Evolutionary conservation across 1,140 invertebrate species (phyloP).

Genomic region (Drosophila parvula): DNA sequence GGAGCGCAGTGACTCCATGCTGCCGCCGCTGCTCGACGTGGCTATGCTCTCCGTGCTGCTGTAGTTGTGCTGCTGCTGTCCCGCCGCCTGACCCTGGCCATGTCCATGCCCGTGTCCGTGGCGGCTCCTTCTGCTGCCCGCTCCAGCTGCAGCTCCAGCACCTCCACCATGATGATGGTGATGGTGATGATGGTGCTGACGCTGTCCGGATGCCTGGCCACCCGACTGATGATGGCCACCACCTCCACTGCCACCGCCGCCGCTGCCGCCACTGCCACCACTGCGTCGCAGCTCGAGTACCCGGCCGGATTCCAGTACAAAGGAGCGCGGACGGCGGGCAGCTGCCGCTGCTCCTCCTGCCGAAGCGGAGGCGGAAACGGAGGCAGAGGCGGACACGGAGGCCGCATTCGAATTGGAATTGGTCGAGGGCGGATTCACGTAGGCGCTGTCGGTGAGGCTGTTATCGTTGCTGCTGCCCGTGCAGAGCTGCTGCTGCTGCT

Average conservation of each 20-base stretch:
- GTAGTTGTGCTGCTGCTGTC: slow-evolving; percentile 86
- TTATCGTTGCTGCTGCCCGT: slow-evolving; percentile 86
- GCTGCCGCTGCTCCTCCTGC: background rate
- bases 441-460: slow-evolving; percentile 85
- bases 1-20: slow-evolving; percentile 92
- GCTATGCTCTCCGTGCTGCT: slow-evolving; percentile 94
- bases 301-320: slow-evolving; percentile 78
- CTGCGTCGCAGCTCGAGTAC: slow-evolving; percentile 84
- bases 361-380: slow-evolving; percentile 34
- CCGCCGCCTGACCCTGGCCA: slow-evolving; percentile 72
- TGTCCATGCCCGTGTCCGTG: slow-evolving; percentile 3
- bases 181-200: slow-evolving; percentile 87
- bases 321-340: slow-evolving; percentile 68
- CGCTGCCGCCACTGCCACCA: slow-evolving; percentile 66
- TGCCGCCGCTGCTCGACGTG: slow-evolving; percentile 92
- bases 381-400: slow-evolving; percentile 41
- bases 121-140: slow-evolving; percentile 12
- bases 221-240: slow-evolving; percentile 11
- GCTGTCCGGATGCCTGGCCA: slow-evolving; percentile 81
- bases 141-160: background rate
- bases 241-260: slow-evolving; percentile 15
- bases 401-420: slow-evolving; percentile 63
- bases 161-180: slow-evolving; percentile 52
- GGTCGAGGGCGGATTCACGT: slow-evolving; percentile 80
- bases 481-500: slow-evolving; percentile 76